A percentile compares a stretch with the other conserved stretches of the same genome.
phyloP scores from a whole-genome alignment of 2,113 vertebrate species.

The Festucalex cinctus region DNA sequence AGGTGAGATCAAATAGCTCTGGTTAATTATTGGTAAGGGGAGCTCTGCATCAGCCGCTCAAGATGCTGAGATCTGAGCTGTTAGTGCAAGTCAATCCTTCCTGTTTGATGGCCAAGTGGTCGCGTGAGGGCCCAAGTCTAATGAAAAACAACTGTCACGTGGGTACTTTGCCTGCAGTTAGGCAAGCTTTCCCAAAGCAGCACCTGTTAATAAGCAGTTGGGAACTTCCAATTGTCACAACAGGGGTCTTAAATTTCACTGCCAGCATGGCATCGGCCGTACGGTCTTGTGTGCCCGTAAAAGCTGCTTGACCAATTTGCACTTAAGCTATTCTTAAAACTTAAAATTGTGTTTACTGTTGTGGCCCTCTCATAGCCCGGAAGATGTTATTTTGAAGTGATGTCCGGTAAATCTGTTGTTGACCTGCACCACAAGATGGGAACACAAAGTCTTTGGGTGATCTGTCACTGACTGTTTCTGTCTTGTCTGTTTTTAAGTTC shows the following conservation, averaged over 20 bases:
- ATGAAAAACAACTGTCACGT: constrained; percentile 22
- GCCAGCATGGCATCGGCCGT: constrained; percentile 7
- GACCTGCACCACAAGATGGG: constrained; percentile 31
- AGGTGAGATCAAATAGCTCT: too few relatives aligned
- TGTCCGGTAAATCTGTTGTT: constrained; percentile 36
- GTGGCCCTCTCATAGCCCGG: neutral
- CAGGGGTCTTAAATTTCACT: constrained; percentile 28
- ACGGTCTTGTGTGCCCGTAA: constrained; percentile 34
- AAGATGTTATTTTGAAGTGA: constrained; percentile 16
- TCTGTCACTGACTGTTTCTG: constrained; percentile 17
- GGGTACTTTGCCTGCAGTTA: constrained; percentile 7
- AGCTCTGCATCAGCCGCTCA: neutral
- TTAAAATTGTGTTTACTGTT: constrained; percentile 6
- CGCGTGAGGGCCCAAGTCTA: constrained; percentile 26
- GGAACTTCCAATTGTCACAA: constrained; percentile 24
- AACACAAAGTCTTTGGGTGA: constrained; percentile 7
- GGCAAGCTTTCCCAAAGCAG: constrained; percentile 6
- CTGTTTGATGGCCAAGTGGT: neutral
- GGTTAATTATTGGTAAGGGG: too few relatives aligned
- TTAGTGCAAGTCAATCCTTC: neutral
- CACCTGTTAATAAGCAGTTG: constrained; percentile 31
- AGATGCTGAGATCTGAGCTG: neutral
- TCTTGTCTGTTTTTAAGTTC: constrained; percentile 73
- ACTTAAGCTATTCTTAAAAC: constrained; percentile 44
- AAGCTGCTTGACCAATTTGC: constrained; percentile 15